Conservation (phyloP, 2,888 invertebrate genomes). For the Eubasilissa splendida region DNA sequence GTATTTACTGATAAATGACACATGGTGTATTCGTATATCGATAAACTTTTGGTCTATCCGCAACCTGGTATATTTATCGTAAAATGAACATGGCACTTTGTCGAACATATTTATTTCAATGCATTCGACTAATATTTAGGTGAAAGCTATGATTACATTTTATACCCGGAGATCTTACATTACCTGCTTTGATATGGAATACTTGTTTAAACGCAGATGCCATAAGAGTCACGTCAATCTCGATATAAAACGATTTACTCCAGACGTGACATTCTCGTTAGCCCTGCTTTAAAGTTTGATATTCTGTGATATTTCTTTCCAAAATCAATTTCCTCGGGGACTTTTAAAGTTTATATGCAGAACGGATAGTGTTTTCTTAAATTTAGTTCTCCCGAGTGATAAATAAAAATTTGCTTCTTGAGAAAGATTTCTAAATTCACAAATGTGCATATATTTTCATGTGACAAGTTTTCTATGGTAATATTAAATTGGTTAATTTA, state of each 20-base stretch:
- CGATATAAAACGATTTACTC: slow-evolving; percentile 43
- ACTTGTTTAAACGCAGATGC: neutral
- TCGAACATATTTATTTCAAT: neutral
- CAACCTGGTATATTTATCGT: neutral
- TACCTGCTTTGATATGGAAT: neutral
- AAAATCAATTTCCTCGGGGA: slow-evolving; percentile 42
- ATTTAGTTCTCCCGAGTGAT: slow-evolving; percentile 9
- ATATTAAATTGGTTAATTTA: no score
- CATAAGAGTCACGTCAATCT: slow-evolving; percentile 41
- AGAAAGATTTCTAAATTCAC: no score
- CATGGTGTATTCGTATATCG: slow-evolving; percentile 10
- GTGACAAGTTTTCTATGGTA: no score
- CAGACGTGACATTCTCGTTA: slow-evolving; percentile 43
- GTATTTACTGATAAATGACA: slow-evolving; percentile 36
- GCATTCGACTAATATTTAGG: neutral
- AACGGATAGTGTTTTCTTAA: slow-evolving; percentile 12
- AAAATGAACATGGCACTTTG: neutral
- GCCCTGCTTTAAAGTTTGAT: slow-evolving; percentile 36
- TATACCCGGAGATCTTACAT: neutral
- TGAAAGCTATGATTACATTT: neutral
- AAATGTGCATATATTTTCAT: no score
- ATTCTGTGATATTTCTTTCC: slow-evolving; percentile 32
- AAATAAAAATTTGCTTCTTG: slow-evolving; percentile 2
- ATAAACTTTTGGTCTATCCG: slow-evolving; percentile 22
- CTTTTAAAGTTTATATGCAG: slow-evolving; percentile 31